Base-by-base conservation (phyloP, 2,888 invertebrate species). In the Caenorhabditis drosophilae region DNA sequence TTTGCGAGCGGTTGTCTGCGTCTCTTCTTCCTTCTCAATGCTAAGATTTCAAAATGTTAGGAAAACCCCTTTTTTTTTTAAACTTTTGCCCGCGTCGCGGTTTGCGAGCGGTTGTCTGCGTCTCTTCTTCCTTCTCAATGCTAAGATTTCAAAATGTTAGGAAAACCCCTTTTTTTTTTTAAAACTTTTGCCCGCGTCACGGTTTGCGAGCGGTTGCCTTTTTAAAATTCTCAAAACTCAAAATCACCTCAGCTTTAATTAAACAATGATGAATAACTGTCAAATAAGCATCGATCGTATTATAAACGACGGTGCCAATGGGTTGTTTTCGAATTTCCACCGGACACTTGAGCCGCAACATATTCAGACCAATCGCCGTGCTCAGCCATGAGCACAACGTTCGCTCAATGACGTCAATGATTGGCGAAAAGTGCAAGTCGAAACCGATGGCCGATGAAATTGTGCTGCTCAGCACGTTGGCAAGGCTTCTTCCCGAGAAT, bases 381-480 rank as follows among this genome's bases (percentile, higher is more conserved):
- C 41, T 31, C 4, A 66, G 20, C 66, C 66, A 66, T 34, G 38
- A 44, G 23, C 55, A 51, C 2, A 66, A 22, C 6, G 52, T 38
- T n/a, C 44, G 34, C 12, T 42, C 42, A 31, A 66, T 46, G 1
- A 47, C 40, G 6, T 55, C 58, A 18, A 64, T 58, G 7, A 58
- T 44, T 23, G 64, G 58, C 4, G 64, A 66, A 4, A 48, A 52
- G n/a, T n/a, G 16, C 15, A 45, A 26, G 27, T 45, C 44, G 15
- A 15, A 25, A n/a, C 44, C 44, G 3, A 45, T 7, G 12, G 44
- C 49, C 6, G 57, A 45, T 2, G 67, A 56, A 36, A 67, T 49
- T 2, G 60, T 57, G 23, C 53, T 53, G 15, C 47, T 51, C 18
- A 67, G 27, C 25, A 67, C 44, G 40, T 67, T 60, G 2, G 60